Conservation (phyloP, 2,888 invertebrate genomes). For the Lithodes maja region DNA sequence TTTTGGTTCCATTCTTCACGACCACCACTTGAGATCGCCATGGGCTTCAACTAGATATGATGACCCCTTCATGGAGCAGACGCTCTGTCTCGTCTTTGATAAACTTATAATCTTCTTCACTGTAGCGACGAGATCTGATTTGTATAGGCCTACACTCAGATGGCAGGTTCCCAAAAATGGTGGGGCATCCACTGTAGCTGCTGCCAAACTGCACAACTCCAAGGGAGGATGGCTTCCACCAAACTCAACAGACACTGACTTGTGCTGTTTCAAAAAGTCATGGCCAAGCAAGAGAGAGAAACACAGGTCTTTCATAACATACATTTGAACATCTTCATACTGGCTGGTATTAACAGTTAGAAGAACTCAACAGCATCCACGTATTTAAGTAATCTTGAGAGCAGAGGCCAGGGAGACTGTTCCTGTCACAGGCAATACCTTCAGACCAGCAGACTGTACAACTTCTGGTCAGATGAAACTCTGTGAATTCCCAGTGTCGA, state of each 20-base stretch:
- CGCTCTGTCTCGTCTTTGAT: not conserved
- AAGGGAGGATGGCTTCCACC: slow-evolving; percentile 11
- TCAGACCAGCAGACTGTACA: not conserved
- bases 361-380: not conserved
- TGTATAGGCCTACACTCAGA: not conserved
- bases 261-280: slow-evolving; percentile 24
- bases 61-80: slow-evolving; percentile 28
- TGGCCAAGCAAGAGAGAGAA: slow-evolving; percentile 11
- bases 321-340: slow-evolving; percentile 1
- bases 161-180: slow-evolving; percentile 2
- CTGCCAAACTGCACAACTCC: slow-evolving; percentile 19
- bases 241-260: not conserved
- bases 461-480: slow-evolving; percentile 21
- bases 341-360: not conserved
- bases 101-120: not conserved
- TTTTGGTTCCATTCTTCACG: slow-evolving; percentile 22
- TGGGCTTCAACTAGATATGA: not conserved
- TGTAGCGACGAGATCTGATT: slow-evolving; percentile 21
- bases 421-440: slow-evolving; percentile 3
- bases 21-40: not conserved
- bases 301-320: slow-evolving; percentile 17
- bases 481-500: slow-evolving; percentile 17
- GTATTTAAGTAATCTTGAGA: not conserved
- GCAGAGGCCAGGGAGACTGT: slow-evolving; percentile 33
- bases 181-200: not conserved